phyloP scores from a whole-genome alignment of 2,888 invertebrate genomes.

The Lacanobia oleracea region DNA sequence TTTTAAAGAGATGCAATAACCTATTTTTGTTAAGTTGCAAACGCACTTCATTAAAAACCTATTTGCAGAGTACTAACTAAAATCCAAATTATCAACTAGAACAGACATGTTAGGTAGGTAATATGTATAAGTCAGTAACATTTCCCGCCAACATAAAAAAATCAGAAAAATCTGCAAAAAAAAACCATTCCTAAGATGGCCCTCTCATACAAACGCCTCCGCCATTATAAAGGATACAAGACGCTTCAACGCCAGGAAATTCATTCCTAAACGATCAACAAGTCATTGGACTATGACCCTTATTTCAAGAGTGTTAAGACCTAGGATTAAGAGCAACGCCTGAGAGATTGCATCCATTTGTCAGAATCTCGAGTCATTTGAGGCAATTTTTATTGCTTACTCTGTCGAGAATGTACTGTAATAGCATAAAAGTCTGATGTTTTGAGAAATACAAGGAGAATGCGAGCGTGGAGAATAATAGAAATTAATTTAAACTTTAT shows the following conservation, averaged over 20 bases:
- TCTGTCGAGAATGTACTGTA: constrained; percentile 30
- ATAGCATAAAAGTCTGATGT: constrained; percentile 34
- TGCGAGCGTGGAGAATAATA: constrained; percentile 24
- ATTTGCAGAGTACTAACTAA: no score
- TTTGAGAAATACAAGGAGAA: constrained; percentile 38
- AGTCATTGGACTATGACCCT: neutral
- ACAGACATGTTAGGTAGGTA: no score
- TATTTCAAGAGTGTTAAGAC: constrained; percentile 22
- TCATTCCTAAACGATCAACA: constrained; percentile 13
- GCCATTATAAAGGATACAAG: constrained; percentile 18
- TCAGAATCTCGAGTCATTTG: constrained; percentile 56
- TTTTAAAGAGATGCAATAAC: no score
- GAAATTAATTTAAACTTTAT: constrained; percentile 52
- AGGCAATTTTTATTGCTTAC: constrained; percentile 57
- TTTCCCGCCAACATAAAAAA: neutral
- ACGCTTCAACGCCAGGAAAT: constrained; percentile 24
- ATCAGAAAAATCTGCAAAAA: neutral
- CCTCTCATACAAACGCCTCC: constrained; percentile 3
- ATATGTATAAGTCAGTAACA: neutral
- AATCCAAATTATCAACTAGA: no score
- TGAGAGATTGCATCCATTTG: constrained; percentile 54
- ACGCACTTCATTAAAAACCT: no score
- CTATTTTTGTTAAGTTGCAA: no score
- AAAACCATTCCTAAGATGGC: neutral
- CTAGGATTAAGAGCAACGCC: constrained; percentile 16